Conservation (phyloP, 2,888 invertebrate species). For the Drosophila flavopinicola region DNA sequence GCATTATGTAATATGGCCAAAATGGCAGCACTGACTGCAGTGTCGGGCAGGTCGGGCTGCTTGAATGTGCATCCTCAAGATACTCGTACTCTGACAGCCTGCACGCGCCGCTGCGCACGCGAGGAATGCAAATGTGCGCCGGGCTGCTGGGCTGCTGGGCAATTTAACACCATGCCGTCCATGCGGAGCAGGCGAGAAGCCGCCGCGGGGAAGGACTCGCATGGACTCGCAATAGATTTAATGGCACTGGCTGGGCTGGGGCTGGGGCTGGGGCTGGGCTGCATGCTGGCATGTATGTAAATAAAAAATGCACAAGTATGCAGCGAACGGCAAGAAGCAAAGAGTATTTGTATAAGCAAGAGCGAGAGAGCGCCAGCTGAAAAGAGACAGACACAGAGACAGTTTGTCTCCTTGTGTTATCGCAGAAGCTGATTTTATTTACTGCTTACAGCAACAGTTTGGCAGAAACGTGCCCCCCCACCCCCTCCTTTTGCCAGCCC, state of each 20-base stretch:
- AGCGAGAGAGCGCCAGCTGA: background rate
- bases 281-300: slow-evolving; percentile 55
- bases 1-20: too few species aligned
- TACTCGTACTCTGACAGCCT: slow-evolving; percentile 45
- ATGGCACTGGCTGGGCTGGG: slow-evolving; percentile 39
- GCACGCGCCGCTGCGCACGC: slow-evolving; percentile 49
- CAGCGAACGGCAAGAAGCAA: slow-evolving; percentile 29
- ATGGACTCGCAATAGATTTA: slow-evolving; percentile 57
- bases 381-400: background rate
- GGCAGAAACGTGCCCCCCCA: slow-evolving; percentile 11
- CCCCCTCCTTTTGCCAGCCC: too few species aligned
- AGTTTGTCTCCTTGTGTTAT: slow-evolving; percentile 41
- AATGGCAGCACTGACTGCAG: too few species aligned
- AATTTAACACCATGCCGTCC: slow-evolving; percentile 70
- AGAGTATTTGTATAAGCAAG: slow-evolving; percentile 26
- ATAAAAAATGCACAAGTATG: slow-evolving; percentile 60
- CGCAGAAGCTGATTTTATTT: slow-evolving; percentile 71
- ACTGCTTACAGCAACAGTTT: slow-evolving; percentile 74
- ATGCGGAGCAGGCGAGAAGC: background rate
- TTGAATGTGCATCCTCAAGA: slow-evolving; percentile 57
- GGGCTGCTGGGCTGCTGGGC: slow-evolving; percentile 71
- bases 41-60: background rate
- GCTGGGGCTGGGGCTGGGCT: too few species aligned
- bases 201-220: slow-evolving; percentile 30
- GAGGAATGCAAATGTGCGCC: slow-evolving; percentile 66